Percentiles rank a stretch among this genome's conserved stretches.
Conservation (phyloP, 2,113 vertebrate species). For the Taxidea taxus region DNA sequence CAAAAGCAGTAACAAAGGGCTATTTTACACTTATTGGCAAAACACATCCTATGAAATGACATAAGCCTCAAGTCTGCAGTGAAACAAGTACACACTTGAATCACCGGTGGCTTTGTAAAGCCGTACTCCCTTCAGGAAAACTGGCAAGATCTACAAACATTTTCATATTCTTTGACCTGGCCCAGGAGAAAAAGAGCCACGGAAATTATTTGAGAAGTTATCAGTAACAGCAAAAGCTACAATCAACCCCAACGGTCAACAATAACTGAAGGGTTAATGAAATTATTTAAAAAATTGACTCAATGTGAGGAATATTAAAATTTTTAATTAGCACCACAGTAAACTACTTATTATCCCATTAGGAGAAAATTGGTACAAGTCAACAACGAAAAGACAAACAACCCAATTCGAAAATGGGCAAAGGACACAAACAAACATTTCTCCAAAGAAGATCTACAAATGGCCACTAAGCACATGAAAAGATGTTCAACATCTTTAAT, state of each 20-base stretch:
- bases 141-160: not conserved
- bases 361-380: not conserved
- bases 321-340: not conserved
- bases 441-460: not conserved
- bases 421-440: not conserved
- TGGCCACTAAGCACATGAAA: not conserved
- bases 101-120: not conserved
- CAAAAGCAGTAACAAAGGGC: not conserved
- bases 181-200: not conserved
- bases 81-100: not conserved
- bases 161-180: not conserved
- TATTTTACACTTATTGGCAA: not conserved
- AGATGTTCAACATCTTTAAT: not conserved
- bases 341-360: not conserved
- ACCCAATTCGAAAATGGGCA: not conserved
- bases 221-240: not conserved
- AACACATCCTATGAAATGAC: not conserved
- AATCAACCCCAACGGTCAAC: not conserved
- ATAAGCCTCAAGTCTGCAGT: not conserved
- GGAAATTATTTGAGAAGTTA: not conserved
- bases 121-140: not conserved
- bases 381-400: not conserved
- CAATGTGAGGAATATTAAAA: not conserved
- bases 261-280: not conserved
- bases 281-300: not conserved